Conservation (phyloP, 2,113 vertebrate genomes). For the Antidorcas marsupialis region DNA sequence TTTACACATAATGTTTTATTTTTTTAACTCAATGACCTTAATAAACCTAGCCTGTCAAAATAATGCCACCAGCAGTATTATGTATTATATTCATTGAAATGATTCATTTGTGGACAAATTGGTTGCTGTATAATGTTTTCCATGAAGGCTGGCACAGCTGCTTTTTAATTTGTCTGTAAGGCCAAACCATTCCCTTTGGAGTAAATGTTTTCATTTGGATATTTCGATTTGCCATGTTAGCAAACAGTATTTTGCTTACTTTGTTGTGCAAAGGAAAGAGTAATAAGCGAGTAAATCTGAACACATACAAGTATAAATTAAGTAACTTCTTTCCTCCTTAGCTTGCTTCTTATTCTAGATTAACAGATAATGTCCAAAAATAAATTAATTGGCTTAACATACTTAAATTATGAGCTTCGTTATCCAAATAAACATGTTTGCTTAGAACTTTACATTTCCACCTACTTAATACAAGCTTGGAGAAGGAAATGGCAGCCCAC, state of each 20-base stretch:
- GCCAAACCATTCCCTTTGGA: conserved; percentile 19
- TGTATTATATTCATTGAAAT: neutral
- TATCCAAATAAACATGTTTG: neutral
- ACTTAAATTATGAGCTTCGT: neutral
- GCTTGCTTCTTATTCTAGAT: neutral
- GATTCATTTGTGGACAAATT: conserved; percentile 49
- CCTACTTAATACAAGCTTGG: neutral
- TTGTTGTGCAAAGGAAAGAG: neutral
- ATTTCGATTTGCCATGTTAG: conserved; percentile 48
- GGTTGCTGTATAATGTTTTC: conserved; percentile 5
- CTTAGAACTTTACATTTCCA: neutral
- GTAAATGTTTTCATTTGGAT: conserved; percentile 41
- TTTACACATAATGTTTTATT: neutral
- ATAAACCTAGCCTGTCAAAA: conserved; percentile 8
- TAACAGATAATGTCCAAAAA: neutral
- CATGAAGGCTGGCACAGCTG: conserved; percentile 39
- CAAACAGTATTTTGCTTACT: conserved; percentile 30
- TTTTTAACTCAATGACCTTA: neutral
- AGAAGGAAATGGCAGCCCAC: neutral
- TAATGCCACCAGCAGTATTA: conserved; percentile 47
- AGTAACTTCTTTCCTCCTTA: conserved; percentile 7
- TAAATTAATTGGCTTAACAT: neutral
- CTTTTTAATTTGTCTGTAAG: conserved; percentile 47
- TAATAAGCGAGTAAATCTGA: neutral
- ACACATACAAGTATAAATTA: neutral